These are phyloP conservation scores for Atta cephalotes DNA, from an alignment of 1,140 invertebrate genomes.

Conservation along the genomic window DNA sequence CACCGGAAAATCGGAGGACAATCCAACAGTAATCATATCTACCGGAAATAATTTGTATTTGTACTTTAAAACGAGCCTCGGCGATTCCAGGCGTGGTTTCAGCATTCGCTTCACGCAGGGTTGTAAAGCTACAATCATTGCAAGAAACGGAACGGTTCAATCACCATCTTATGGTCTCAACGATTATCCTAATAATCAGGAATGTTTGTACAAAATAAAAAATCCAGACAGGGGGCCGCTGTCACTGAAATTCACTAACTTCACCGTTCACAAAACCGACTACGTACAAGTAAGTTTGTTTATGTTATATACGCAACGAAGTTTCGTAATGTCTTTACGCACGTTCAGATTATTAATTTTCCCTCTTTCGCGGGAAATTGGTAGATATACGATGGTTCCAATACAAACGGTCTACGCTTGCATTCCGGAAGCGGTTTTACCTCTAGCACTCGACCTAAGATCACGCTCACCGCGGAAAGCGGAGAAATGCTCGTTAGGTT, in stretches of 20 bases:
- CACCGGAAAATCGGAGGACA: conserved; percentile 92
- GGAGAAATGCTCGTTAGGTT: conserved; percentile 97
- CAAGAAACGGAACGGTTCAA: conserved; percentile 93
- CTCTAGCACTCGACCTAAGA: conserved; percentile 92
- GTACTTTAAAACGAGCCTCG: conserved; percentile 96
- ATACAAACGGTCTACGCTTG: conserved; percentile 93
- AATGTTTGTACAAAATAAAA: conserved; percentile 95
- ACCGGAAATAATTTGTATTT: conserved; percentile 96
- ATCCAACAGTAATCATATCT: conserved; percentile 95
- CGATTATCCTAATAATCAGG: conserved; percentile 96
- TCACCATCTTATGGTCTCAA: conserved; percentile 95
- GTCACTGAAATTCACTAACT: conserved; percentile 95
- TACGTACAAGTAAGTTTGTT: conserved; percentile 90
- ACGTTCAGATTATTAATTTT: conserved; percentile 23
- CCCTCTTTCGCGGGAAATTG: not conserved
- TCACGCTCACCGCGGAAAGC: conserved; percentile 96
- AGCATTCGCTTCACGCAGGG: conserved; percentile 95
- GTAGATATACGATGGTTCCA: conserved; percentile 94
- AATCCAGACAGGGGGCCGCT: conserved; percentile 94
- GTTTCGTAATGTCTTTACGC: not conserved
- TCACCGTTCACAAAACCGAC: conserved; percentile 95
- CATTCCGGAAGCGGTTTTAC: conserved; percentile 96
- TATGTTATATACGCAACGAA: not conserved
- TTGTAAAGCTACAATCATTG: conserved; percentile 93
- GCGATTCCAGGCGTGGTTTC: conserved; percentile 96